phyloP scores from a whole-genome alignment of 2,888 invertebrate genomes.

The Emmelina monodactyla region DNA sequence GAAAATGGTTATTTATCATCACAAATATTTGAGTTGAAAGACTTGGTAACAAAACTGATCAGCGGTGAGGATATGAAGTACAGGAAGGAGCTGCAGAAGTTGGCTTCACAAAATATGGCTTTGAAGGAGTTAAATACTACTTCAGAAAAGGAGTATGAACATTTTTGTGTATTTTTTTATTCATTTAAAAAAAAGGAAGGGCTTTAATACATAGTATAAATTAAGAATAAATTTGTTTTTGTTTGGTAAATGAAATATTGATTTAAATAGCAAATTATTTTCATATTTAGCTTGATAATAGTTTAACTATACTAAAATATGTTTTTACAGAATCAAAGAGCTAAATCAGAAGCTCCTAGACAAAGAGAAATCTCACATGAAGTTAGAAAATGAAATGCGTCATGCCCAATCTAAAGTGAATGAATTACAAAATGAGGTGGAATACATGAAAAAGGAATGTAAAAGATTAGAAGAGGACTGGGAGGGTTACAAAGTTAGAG shows the following conservation, averaged over 20 bases:
- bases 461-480: conserved; percentile 44
- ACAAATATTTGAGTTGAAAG: too few relatives aligned
- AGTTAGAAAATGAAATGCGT: conserved; percentile 40
- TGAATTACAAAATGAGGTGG: conserved; percentile 32
- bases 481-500: conserved; percentile 50
- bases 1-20: too few relatives aligned
- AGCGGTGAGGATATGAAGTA: too few relatives aligned
- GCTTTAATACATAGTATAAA: neutral
- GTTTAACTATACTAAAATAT: neutral
- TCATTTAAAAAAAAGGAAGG: too few relatives aligned
- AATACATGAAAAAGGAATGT: conserved; percentile 36
- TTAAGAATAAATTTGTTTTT: neutral
- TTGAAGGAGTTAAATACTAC: too few relatives aligned
- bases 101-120: too few relatives aligned
- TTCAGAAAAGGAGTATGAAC: too few relatives aligned
- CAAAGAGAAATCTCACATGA: conserved; percentile 23
- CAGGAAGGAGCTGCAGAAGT: too few relatives aligned
- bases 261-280: neutral
- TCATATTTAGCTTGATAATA: neutral
- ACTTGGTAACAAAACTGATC: too few relatives aligned
- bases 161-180: too few relatives aligned
- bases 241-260: too few relatives aligned
- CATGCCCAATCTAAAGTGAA: conserved; percentile 37
- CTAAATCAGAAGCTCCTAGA: conserved; percentile 24
- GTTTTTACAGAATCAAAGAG: conserved; percentile 25